Base-by-base conservation (phyloP, 2,888 invertebrate genomes). In the Choreutis nemorana region DNA sequence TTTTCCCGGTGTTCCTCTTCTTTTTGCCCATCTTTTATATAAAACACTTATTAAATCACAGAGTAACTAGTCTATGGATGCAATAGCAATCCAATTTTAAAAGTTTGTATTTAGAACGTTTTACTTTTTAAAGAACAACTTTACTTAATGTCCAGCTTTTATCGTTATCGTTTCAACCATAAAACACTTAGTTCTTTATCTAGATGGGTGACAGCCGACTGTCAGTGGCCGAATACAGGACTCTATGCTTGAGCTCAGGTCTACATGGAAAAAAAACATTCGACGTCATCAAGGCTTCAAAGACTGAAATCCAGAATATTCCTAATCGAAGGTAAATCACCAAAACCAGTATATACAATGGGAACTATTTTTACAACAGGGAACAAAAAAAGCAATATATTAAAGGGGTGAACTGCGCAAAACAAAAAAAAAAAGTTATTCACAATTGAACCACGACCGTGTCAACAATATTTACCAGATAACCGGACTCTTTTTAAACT, bases 1-100 rank as follows among this genome's bases (percentile, higher is more conserved):
- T 71, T 42, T 65, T 73, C 8, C 52, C 62, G 42, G 42, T 63
- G 50, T 60, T 63, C 61, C 73, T 78, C 64, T 73, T 77, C 60
- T 75, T 77, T 41, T 75, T 77, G 38, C 75, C 75, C 77, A 78
- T 78, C 56, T 51, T 60, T 45, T n/a, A 39, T 44, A 65, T 64
- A 55, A 33, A 46, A 45, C 53, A 60, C 55, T 44, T 11, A 26
- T 18, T 6, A 23, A 9, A 26, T 14, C 8, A n/a, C 8, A 26
- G 8, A 13, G 14, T 14, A 9, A 26, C 14, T 26, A 6, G 9
- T 25, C 14, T 26, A 13, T 26, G 9, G 8, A 9, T 8, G 14
- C 8, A 14, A 11, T 14, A 26, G 9, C n/a, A 26, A 26, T 20
- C 23, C 29, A 16, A 32, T 31, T 38, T 36, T 36, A 29, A 36